Evolutionary conservation across 1,140 invertebrate species (phyloP).

Genomic region (Tribolium castaneum): DNA sequence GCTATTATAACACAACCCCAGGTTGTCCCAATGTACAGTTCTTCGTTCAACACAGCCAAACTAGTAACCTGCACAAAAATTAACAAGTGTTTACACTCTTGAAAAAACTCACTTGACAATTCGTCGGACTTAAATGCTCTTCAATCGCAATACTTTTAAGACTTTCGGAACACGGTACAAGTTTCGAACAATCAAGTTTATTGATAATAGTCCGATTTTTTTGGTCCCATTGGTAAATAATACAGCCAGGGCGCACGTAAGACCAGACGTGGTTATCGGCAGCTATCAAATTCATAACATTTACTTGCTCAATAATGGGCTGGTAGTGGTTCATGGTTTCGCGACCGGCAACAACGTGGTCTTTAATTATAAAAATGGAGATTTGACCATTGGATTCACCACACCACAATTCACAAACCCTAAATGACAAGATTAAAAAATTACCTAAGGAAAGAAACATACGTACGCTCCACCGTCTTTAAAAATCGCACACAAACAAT

Average conservation of each 20-base stretch:
- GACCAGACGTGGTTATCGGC: conserved; percentile 77
- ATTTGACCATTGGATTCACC: conserved; percentile 81
- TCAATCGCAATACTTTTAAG: conserved; percentile 92
- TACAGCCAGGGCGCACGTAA: conserved; percentile 82
- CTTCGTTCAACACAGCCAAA: conserved; percentile 75
- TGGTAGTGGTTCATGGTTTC: conserved; percentile 72
- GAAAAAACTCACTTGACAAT: conserved; percentile 73
- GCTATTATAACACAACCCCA: conserved; percentile 93
- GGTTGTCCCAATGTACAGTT: conserved; percentile 89
- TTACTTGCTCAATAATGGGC: conserved; percentile 68
- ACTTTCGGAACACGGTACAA: conserved; percentile 91
- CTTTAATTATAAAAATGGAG: conserved; percentile 72
- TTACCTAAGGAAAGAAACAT: background rate
- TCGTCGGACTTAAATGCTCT: conserved; percentile 82
- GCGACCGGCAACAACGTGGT: conserved; percentile 71
- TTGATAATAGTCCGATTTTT: conserved; percentile 75
- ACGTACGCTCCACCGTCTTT: conserved; percentile 64
- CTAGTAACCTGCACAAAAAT: conserved; percentile 76
- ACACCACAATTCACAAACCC: conserved; percentile 77
- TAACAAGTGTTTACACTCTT: background rate
- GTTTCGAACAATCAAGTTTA: conserved; percentile 90
- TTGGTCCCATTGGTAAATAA: conserved; percentile 88
- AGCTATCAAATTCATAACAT: conserved; percentile 73
- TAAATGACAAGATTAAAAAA: conserved; percentile 54
- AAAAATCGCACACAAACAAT: conserved; percentile 69